phyloP scores from a whole-genome alignment of 2,113 vertebrate genomes.

The Machaerirhynchus nigripectus region DNA sequence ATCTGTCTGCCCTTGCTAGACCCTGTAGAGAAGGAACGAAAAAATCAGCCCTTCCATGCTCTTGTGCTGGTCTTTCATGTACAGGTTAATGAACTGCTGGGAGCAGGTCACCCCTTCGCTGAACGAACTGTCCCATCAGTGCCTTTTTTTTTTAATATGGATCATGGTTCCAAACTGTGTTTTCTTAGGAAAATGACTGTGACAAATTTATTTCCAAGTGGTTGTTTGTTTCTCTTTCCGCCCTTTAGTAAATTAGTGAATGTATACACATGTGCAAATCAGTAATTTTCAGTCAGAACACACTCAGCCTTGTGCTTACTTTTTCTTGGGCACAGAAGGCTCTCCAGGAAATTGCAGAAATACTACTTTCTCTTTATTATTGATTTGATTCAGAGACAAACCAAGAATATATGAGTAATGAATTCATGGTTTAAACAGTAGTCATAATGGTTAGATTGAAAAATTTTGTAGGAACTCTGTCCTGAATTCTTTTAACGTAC shows the following conservation, averaged over 20 bases:
- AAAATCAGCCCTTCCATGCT: neutral
- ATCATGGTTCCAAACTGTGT: neutral
- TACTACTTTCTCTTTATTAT: neutral
- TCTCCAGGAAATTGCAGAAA: neutral
- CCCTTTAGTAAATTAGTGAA: neutral
- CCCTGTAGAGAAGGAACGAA: neutral
- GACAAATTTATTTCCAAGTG: neutral
- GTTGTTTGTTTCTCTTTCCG: neutral
- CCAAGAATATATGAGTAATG: neutral
- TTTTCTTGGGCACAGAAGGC: neutral
- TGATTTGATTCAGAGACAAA: neutral
- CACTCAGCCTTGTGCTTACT: neutral
- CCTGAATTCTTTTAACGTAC: neutral
- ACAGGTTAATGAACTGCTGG: neutral
- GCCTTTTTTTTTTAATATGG: neutral
- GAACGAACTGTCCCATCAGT: neutral
- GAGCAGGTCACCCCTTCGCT: neutral
- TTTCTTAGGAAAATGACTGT: neutral
- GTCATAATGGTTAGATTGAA: neutral
- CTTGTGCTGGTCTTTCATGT: neutral
- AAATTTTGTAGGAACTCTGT: neutral
- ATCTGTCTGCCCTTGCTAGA: neutral
- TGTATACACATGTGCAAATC: accelerated
- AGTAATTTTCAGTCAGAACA: neutral
- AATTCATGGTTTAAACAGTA: neutral